Evolutionary conservation across 2,113 vertebrate genomes (phyloP), one percentile per base, ranked within the genome.

Genomic region (Cyanoramphus novaezelandiae): DNA sequence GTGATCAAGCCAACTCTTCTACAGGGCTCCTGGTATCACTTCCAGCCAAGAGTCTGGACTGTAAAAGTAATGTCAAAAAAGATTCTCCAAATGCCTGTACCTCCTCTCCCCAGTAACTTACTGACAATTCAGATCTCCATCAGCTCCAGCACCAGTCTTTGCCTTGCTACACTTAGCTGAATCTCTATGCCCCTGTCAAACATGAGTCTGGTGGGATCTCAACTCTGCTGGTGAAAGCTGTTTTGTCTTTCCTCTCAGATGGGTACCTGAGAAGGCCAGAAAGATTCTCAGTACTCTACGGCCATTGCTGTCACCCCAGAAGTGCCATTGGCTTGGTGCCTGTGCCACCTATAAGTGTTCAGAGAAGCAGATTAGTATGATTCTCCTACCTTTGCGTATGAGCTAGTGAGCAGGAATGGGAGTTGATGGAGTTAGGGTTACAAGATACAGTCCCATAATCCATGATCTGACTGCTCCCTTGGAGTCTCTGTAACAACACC

Each of bases 401-500:
- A 88, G 23, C 76, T 96, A 97, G 41, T 91, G 60, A 96, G 46
- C 90, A 88, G 89, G 86, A 93, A 71, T 92, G 27, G 74, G 86
- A 94, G 96, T 68, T 91, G 80, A 84, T 41, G 52, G 86, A 85
- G 69, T 88, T 84, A 87, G 69, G 64, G 70, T 74, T 86, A 94
- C 59, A 86, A 90, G 68, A 8, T 95, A 92, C 69, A 89, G 71
- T 84, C 95, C 92, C 85, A 28, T 96, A 91, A 95, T 90, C 96
- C 83, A 2, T 88, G 68, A 92, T 84, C 37, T 69, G 93, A 93
- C 50, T 59, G 50, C 43, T 97, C 91, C 78, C 91, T 87, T 93
- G 95, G 35, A 96, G 94, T 90, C 82, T 97, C 92, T 95, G 93
- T 69, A 96, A 97, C 67, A 94, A 91, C 11, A 97, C 78, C 35